These are phyloP conservation scores for Meteorus cinctellus DNA, from an alignment of 2,888 invertebrate genomes.

Conservation along the genomic window DNA sequence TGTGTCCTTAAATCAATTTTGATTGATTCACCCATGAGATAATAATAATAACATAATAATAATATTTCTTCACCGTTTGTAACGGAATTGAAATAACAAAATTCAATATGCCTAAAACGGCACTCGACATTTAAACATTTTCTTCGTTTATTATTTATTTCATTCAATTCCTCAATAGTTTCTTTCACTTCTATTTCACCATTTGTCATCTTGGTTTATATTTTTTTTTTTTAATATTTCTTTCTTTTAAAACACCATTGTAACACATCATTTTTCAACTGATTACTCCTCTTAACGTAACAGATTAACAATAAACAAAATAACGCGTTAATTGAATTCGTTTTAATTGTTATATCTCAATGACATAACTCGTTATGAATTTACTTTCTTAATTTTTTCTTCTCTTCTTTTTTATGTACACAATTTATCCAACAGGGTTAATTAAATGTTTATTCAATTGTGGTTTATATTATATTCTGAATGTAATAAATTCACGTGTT, in stretches of 20 bases:
- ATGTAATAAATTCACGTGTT: conserved; percentile 63
- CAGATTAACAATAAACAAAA: conserved; percentile 30
- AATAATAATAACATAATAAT: conserved; percentile 43
- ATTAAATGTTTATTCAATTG: not conserved
- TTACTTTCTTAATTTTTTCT: not conserved
- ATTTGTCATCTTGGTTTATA: not conserved
- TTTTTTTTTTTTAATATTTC: not conserved
- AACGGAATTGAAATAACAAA: conserved; percentile 27
- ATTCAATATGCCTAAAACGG: conserved; percentile 39
- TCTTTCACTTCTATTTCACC: not conserved
- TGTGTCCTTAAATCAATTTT: conserved; percentile 66
- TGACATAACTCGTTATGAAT: not conserved
- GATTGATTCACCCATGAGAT: conserved; percentile 62
- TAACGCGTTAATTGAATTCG: conserved; percentile 22
- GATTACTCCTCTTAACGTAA: conserved; percentile 10
- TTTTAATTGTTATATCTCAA: conserved; percentile 18
- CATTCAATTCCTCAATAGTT: not conserved
- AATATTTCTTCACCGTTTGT: conserved; percentile 3
- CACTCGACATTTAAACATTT: conserved; percentile 27
- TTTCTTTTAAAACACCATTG: conserved; percentile 5
- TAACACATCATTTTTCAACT: not conserved
- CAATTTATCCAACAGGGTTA: conserved; percentile 4
- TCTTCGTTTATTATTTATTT: not conserved
- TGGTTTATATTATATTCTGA: not conserved
- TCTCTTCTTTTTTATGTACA: not conserved